phyloP scores from a whole-genome alignment of 2,113 vertebrate species.

The Riparia riparia region DNA sequence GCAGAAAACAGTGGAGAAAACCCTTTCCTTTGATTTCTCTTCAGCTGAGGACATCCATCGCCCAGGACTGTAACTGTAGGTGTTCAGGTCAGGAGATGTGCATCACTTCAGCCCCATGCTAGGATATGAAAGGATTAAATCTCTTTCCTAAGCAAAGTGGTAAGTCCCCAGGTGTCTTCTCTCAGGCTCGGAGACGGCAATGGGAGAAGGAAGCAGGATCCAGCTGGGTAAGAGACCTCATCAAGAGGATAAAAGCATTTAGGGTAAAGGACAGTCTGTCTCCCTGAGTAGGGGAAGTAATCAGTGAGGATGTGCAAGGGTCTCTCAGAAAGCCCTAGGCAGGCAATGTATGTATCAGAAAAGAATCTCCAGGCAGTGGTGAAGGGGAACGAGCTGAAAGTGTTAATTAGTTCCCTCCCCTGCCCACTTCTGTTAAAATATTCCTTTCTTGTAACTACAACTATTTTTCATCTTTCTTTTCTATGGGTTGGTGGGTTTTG shows the following conservation, averaged over 20 bases:
- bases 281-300: constrained; percentile 48
- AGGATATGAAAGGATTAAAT: constrained; percentile 43
- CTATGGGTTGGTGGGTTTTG: rapidly evolving
- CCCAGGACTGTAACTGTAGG: background rate
- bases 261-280: constrained; percentile 50
- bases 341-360: background rate
- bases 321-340: constrained; percentile 36
- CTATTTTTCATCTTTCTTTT: background rate
- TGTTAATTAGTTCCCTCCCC: background rate
- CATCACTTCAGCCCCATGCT: background rate
- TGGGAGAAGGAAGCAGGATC: constrained; percentile 57
- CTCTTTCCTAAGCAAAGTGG: constrained; percentile 29
- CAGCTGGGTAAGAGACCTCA: constrained; percentile 67
- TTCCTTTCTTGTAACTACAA: background rate
- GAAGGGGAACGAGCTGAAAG: background rate
- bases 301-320: constrained; percentile 43
- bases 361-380: background rate
- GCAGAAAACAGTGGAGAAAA: background rate
- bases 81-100: background rate
- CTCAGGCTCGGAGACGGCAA: constrained; percentile 44
- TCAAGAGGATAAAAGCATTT: constrained; percentile 69
- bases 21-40: constrained; percentile 39
- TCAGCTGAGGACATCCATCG: background rate
- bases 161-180: constrained; percentile 62
- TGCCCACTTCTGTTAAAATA: background rate